These are phyloP conservation scores for Verasper variegatus DNA, from an alignment of 2,113 vertebrate genomes.

Conservation along the genomic window DNA sequence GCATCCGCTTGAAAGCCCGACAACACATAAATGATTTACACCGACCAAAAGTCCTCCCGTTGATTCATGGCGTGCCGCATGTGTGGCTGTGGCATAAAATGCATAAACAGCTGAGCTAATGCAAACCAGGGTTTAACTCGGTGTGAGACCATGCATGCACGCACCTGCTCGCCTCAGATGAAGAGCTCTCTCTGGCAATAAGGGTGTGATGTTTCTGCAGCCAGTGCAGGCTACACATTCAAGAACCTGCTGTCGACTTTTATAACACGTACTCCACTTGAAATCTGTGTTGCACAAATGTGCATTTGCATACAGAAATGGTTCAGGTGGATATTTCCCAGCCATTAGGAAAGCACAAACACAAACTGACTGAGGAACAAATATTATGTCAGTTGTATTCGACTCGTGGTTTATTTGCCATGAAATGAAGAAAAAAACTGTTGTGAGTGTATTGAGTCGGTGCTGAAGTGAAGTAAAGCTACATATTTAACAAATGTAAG, in stretches of 20 bases:
- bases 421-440: slow-evolving; percentile 44
- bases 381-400: slow-evolving; percentile 68
- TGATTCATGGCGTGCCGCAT: slow-evolving; percentile 59
- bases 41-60: slow-evolving; percentile 41
- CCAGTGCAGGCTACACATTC: slow-evolving; percentile 18
- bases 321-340: slow-evolving; percentile 65
- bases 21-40: slow-evolving; percentile 64
- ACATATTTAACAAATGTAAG: slow-evolving; percentile 29
- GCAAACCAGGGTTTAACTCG: background rate
- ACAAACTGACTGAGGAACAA: slow-evolving; percentile 68
- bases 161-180: slow-evolving; percentile 33
- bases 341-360: slow-evolving; percentile 52
- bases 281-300: slow-evolving; percentile 61
- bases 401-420: slow-evolving; percentile 54
- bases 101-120: slow-evolving; percentile 56
- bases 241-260: slow-evolving; percentile 58
- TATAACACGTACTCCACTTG: slow-evolving; percentile 42
- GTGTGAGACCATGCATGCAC: slow-evolving; percentile 30
- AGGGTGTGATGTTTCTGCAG: slow-evolving; percentile 10
- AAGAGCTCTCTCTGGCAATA: slow-evolving; percentile 23
- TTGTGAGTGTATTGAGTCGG: slow-evolving; percentile 1
- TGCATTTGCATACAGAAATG: slow-evolving; percentile 72
- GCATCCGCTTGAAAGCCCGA: slow-evolving; percentile 55
- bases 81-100: slow-evolving; percentile 54
- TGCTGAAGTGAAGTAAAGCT: slow-evolving; percentile 17